Evolutionary conservation across 2,888 invertebrate genomes (phyloP).

Genomic region (Drosophila prolongata): DNA sequence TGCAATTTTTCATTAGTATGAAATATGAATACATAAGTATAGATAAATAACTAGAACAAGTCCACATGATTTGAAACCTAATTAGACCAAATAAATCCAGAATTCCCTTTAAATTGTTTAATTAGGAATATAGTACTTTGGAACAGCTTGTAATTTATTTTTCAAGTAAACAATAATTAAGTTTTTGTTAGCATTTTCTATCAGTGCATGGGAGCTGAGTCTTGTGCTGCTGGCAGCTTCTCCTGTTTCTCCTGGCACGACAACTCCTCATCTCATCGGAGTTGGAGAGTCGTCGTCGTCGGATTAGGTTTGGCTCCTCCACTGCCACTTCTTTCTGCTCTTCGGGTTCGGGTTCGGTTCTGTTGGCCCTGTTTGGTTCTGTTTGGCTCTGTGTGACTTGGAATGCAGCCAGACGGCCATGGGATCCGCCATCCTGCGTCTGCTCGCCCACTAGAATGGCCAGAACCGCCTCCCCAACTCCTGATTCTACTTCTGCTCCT

Average conservation of each 20-base stretch:
- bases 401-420: slow-evolving; percentile 50
- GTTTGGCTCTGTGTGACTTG: slow-evolving; percentile 37
- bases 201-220: slow-evolving; percentile 13
- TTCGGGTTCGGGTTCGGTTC: slow-evolving; percentile 18
- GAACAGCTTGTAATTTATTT: too few relatives aligned
- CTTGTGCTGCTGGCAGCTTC: slow-evolving; percentile 16
- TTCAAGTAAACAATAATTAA: too few relatives aligned
- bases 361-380: neutral
- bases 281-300: slow-evolving; percentile 27
- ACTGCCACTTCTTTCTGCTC: slow-evolving; percentile 28
- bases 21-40: too few relatives aligned
- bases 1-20: too few relatives aligned
- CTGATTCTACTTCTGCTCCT: neutral
- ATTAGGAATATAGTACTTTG: too few relatives aligned
- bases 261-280: slow-evolving; percentile 38
- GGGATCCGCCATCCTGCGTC: slow-evolving; percentile 26
- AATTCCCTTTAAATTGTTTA: too few relatives aligned
- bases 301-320: slow-evolving; percentile 50
- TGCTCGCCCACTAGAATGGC: slow-evolving; percentile 24
- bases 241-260: slow-evolving; percentile 44
- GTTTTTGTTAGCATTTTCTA: neutral
- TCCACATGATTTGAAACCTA: too few relatives aligned
- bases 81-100: too few relatives aligned
- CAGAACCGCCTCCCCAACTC: slow-evolving; percentile 8
- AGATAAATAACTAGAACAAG: too few relatives aligned